These are phyloP conservation scores for Zosterops pallidus DNA, from an alignment of 2,113 vertebrate species.

Conservation along the genomic window DNA sequence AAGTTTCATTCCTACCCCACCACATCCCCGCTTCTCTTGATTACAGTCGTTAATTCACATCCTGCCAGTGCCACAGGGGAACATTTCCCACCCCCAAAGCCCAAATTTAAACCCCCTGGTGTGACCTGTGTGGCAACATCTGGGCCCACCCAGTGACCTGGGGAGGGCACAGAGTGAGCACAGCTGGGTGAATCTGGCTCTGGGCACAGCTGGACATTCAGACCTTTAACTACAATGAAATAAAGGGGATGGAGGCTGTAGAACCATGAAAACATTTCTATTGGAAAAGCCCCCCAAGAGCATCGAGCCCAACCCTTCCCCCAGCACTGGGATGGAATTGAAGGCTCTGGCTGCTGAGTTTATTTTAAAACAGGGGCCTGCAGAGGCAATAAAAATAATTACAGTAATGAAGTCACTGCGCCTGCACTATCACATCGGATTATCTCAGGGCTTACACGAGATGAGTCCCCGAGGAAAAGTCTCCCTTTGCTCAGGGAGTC, in stretches of 20 bases:
- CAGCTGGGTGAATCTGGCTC: background rate
- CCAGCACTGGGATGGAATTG: background rate
- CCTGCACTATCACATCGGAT: background rate
- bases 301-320: background rate
- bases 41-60: no score
- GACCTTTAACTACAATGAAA: accelerated
- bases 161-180: accelerated
- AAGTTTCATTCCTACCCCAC: no score
- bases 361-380: background rate
- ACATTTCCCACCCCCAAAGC: background rate
- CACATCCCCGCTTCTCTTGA: no score
- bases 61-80: accelerated
- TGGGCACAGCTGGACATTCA: background rate
- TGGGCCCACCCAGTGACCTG: accelerated
- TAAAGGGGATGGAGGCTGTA: background rate
- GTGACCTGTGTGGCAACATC: background rate
- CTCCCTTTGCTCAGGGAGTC: background rate
- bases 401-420: background rate
- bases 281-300: background rate
- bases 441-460: background rate
- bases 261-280: no score
- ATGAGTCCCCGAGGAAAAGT: background rate
- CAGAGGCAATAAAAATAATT: background rate
- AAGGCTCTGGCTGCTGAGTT: background rate
- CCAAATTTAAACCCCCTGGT: background rate